Conservation (phyloP, 2,113 vertebrate species). For the Pelmatolapia mariae region DNA sequence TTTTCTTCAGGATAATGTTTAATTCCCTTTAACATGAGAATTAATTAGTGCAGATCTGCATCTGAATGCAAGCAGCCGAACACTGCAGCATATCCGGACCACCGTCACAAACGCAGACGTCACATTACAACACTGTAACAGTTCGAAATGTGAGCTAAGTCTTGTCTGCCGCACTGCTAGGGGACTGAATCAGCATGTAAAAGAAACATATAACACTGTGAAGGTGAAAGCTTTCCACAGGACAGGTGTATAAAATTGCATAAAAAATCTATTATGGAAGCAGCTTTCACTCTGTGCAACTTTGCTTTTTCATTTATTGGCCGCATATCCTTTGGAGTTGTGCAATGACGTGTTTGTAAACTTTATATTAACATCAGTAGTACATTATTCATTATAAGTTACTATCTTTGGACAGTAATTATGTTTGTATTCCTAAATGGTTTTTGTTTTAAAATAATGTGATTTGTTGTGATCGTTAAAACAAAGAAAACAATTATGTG, state of each 20-base stretch:
- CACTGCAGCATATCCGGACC: conserved; percentile 10
- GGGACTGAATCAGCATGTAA: conserved; percentile 27
- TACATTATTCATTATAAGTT: neutral
- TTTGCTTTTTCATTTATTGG: neutral
- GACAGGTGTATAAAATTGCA: neutral
- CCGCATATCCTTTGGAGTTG: neutral
- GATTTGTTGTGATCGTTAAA: neutral
- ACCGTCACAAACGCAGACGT: conserved; percentile 43
- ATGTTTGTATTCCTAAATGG: neutral
- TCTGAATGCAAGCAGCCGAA: conserved; percentile 65
- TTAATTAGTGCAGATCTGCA: conserved; percentile 77
- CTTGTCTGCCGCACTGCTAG: neutral
- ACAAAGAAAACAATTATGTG: neutral
- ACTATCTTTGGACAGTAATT: neutral
- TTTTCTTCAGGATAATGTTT: conserved; percentile 69
- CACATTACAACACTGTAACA: neutral
- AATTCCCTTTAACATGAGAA: conserved; percentile 76
- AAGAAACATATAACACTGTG: neutral
- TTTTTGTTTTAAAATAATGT: neutral
- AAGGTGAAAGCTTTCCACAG: neutral
- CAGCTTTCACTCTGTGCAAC: neutral
- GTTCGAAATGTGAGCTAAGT: neutral
- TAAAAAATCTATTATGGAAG: neutral
- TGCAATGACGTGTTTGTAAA: neutral
- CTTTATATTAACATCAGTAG: neutral